These are phyloP conservation scores for Hydrolagus affinis DNA, from an alignment of 2,113 vertebrate species.

Conservation along the genomic window DNA sequence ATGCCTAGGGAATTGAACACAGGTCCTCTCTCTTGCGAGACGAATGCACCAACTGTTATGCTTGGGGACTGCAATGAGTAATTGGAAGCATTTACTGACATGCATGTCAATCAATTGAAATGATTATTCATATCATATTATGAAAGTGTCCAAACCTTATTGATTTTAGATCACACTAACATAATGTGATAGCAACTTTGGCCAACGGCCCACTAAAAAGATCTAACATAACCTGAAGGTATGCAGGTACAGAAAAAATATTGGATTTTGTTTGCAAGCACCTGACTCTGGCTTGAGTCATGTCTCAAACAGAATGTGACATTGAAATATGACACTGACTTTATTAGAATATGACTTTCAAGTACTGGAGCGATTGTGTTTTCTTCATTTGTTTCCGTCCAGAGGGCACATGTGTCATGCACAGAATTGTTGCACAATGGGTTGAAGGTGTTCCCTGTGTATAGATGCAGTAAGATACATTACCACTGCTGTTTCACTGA, in stretches of 20 bases:
- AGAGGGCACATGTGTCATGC: not conserved
- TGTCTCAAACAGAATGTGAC: conserved; percentile 12
- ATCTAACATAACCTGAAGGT: not conserved
- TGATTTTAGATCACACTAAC: not conserved
- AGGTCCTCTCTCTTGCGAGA: too few species aligned
- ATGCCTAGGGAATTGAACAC: too few species aligned
- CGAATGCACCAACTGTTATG: too few species aligned
- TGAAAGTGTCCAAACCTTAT: not conserved
- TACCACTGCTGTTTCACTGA: not conserved
- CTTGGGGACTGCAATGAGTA: too few species aligned
- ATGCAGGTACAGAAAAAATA: not conserved
- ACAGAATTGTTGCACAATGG: conserved; percentile 8
- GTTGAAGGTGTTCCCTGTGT: not conserved
- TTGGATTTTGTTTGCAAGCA: not conserved
- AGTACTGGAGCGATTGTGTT: not conserved
- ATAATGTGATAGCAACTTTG: not conserved
- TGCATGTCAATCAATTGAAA: too few species aligned
- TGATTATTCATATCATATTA: not conserved
- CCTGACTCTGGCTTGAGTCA: not conserved
- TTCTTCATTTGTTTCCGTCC: conserved; percentile 22
- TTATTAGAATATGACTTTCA: conserved; percentile 30
- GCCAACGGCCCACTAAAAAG: not conserved
- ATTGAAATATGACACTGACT: not conserved
- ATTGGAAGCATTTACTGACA: too few species aligned
- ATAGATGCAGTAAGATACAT: not conserved